A percentile compares a stretch with the other conserved stretches of the same genome.
Evolutionary conservation across 2,113 vertebrate genomes (phyloP).

Genomic region (Antidorcas marsupialis): DNA sequence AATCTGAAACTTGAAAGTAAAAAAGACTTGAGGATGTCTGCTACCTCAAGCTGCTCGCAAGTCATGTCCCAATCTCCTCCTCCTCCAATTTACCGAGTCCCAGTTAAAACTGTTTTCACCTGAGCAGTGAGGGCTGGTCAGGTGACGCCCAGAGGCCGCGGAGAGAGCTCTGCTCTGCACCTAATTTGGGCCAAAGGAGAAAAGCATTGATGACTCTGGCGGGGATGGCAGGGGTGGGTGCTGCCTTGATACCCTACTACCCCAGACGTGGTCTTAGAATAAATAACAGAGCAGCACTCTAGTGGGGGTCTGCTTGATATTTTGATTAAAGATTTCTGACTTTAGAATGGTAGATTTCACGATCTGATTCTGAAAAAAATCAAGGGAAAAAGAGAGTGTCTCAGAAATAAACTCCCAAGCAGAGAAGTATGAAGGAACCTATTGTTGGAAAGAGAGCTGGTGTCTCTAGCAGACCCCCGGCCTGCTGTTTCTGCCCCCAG

Average conservation of each 20-base stretch:
- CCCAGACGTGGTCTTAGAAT: not conserved
- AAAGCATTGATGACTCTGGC: accelerated
- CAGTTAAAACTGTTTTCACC: not conserved
- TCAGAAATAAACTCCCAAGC: not conserved
- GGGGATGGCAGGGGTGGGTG: accelerated
- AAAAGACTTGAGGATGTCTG: not conserved
- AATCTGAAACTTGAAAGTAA: not conserved
- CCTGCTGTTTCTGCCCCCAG: not conserved
- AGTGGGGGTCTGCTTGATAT: accelerated
- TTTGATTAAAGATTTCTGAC: not conserved
- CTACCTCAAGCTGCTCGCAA: not conserved
- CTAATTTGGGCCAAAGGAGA: not conserved
- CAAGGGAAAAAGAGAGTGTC: not conserved
- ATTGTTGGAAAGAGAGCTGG: not conserved
- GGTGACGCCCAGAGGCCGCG: not conserved
- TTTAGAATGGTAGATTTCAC: not conserved
- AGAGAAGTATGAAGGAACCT: not conserved
- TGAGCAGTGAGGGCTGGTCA: not conserved
- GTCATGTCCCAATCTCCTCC: not conserved
- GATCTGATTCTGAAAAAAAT: not conserved
- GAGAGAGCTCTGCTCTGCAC: not conserved
- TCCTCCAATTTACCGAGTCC: not conserved
- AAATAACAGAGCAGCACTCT: not conserved
- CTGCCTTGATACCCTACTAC: not conserved
- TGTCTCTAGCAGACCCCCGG: accelerated